These are phyloP conservation scores for Sylvicapra grimmia DNA, from an alignment of 2,113 vertebrate genomes.

Conservation along the genomic window DNA sequence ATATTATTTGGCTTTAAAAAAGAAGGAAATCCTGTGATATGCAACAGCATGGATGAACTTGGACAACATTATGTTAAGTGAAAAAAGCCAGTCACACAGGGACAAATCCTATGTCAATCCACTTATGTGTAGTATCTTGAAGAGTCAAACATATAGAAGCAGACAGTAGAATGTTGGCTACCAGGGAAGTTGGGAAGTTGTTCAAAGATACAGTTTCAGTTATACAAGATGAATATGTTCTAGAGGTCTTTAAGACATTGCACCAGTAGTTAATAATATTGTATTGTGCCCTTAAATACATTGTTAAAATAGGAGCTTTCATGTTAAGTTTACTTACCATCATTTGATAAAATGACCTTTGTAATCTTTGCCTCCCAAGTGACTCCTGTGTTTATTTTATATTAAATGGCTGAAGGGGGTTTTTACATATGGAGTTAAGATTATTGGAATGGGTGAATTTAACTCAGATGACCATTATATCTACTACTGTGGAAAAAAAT, in stretches of 20 bases:
- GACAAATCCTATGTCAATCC: background rate
- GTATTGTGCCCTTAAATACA: background rate
- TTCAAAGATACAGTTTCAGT: background rate
- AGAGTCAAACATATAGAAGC: background rate
- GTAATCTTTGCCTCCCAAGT: background rate
- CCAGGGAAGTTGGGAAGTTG: background rate
- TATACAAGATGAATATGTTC: background rate
- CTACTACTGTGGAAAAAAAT: too few species aligned
- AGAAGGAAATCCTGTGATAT: background rate
- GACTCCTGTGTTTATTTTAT: background rate
- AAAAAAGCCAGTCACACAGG: background rate
- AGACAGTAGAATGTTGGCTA: background rate
- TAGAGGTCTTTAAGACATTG: background rate
- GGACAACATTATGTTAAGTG: background rate
- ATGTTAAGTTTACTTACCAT: background rate
- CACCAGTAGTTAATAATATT: background rate
- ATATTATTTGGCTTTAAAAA: background rate
- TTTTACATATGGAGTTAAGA: background rate
- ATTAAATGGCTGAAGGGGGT: background rate
- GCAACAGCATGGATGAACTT: background rate
- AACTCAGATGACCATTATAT: too few species aligned
- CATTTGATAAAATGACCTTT: background rate
- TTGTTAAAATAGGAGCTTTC: background rate
- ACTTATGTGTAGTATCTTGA: background rate
- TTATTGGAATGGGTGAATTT: background rate